Evolutionary conservation across 2,888 invertebrate genomes (phyloP), one percentile per base, ranked within the genome.

Genomic region (Athalia circularis): DNA sequence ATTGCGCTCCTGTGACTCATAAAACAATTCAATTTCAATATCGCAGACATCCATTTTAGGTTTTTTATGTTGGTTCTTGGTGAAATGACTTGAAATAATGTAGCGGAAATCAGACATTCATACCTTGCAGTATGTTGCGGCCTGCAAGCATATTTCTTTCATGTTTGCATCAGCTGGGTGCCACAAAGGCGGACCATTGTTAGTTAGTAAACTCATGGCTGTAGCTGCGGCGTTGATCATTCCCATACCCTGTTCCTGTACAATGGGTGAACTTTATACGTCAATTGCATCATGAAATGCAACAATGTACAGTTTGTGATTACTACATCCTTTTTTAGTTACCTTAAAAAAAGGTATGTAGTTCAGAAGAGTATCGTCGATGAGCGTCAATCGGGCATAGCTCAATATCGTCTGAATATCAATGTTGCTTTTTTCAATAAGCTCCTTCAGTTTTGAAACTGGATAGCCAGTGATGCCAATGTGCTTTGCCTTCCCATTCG

Each of bases 381-480:
- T 92, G 52, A 98, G 92, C 0, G 96, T 96, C 48, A 95, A 94
- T 83, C 97, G 94, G 5, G 95, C 92, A 87, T 98, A 98, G 0
- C 95, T 94, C 15, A 98, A 91, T 29, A 97, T 90, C 1, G 94
- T 92, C 52, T 95, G 94, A 79, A 97, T 94, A 81, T 93, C 92
- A 5, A 95, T 91, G 81, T 88, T 91, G 86, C 92, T 94, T 78
- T 92, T 93, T 85, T 95, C 93, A 6, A 97, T 91, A 64, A 95
- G 93, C 83, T 96, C 95, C 89, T 94, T 94, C 85, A 98, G 91
- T 45, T 94, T 91, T 0, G 94, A 93, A 7, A 98, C 91, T 15
- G 97, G 95, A 90, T 98, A 98, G 15, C 95, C 96, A 0, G 98
- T 97, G 8, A 98, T 90, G 0, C 98, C 98, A 81, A 98, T 96